phyloP scores from a whole-genome alignment of 1,140 invertebrate species.

The Drosophila erecta region DNA sequence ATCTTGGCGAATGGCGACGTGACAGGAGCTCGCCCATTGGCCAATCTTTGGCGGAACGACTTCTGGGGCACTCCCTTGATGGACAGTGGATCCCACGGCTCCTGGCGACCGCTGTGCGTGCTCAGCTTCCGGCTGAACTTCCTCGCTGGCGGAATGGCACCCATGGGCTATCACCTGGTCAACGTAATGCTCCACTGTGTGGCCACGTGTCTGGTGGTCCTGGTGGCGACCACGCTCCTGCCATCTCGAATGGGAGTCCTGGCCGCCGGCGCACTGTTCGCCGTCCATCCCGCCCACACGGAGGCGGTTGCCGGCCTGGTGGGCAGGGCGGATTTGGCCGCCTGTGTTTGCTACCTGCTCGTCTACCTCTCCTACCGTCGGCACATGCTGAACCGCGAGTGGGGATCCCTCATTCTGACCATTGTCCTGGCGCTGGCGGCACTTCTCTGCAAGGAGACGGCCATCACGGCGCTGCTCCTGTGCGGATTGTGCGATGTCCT shows the following conservation, averaged over 20 bases:
- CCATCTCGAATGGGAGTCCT: constrained; percentile 87
- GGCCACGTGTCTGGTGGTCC: constrained; percentile 91
- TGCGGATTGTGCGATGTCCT: constrained; percentile 91
- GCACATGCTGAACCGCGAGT: constrained; percentile 86
- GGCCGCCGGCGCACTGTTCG: constrained; percentile 94
- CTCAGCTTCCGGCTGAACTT: constrained; percentile 97
- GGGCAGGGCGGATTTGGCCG: constrained; percentile 95
- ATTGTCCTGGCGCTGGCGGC: constrained; percentile 88
- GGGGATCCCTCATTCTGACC: constrained; percentile 85
- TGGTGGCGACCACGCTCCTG: constrained; percentile 88
- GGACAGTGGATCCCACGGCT: constrained; percentile 95
- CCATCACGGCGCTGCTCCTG: constrained; percentile 93
- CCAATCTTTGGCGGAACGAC: constrained; percentile 87
- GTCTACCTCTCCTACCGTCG: constrained; percentile 92
- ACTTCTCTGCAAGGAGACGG: constrained; percentile 96
- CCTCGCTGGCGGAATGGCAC: constrained; percentile 91
- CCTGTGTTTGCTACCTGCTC: constrained; percentile 95
- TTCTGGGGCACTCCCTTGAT: constrained; percentile 96
- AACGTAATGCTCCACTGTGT: constrained; percentile 94
- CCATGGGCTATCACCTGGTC: constrained; percentile 93
- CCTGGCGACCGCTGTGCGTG: constrained; percentile 95
- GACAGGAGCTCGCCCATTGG: constrained; percentile 86
- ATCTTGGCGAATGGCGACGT: constrained; percentile 95
- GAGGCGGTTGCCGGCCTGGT: constrained; percentile 98
- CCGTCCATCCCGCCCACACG: constrained; percentile 97